Evolutionary conservation across 2,113 vertebrate species (phyloP), one percentile per base, ranked within the genome.

Genomic region (Grus americana): DNA sequence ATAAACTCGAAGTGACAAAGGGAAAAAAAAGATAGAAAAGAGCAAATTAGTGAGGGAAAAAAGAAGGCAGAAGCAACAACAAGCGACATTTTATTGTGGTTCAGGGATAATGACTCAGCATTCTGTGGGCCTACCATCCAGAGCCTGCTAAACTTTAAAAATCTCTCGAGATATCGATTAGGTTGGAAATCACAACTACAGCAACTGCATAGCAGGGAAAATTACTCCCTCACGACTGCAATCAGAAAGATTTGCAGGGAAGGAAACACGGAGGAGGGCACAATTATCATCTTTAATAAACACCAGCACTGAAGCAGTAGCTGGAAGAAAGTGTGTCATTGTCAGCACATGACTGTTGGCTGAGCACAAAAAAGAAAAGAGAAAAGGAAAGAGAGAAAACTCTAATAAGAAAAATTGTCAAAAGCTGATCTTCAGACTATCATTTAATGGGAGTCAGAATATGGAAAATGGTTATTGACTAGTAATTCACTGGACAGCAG

Each of bases 161-260:
- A 44, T 54, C 80, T 79, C 62, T 71, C 0, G 0, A 96, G 78
- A 32, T 82, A 91, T 70, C 0, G 3, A 93, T 91, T 75, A 91
- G 29, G 27, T 91, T 95, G 75, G 76, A 97, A 93, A 89, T 50
- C 91, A 92, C 70, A 89, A 58, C 75, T 42, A 84, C 65, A 81
- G 86, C 34, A 86, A 59, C 81, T 88, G 40, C 52, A 91, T 34
- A 72, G 52, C 61, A 93, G 62, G 55, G 66, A 79, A 92, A 97
- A 93, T 93, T 85, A 75, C 70, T 93, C 70, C 73, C 83, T 93
- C 88, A 66, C 2, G 15, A 89, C 62, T 70, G 73, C 95, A 83
- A 79, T 94, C 76, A 85, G 59, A 74, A 74, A 94, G 65, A 67
- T 76, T 65, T 89, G 40, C 36, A 65, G 12, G 17, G 62, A 93